Evolutionary conservation across 92 coral and sea anemone genomes (phyloP).

Genomic region (Epizoanthus fatuus): DNA sequence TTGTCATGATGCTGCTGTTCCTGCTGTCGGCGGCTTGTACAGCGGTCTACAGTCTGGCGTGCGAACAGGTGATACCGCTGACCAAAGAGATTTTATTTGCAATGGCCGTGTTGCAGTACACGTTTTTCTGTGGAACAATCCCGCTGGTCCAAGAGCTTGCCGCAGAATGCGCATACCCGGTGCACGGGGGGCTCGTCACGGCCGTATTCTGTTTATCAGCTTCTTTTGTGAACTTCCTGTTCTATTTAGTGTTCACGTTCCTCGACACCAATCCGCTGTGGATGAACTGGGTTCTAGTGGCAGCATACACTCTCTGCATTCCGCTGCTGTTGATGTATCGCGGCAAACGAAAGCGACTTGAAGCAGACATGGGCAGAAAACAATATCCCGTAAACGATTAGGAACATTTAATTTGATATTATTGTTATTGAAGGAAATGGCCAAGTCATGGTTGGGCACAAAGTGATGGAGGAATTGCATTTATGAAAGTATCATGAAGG

Average conservation of each 20-base stretch:
- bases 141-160: conserved; percentile 56
- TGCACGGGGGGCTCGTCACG: conserved; percentile 43
- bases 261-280: conserved; percentile 34
- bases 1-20: no score
- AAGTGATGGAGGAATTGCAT: no score
- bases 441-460: no score
- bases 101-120: conserved; percentile 39
- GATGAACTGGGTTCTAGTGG: conserved; percentile 32
- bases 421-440: no score
- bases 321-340: no score
- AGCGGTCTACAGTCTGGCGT: conserved; percentile 17
- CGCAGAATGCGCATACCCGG: conserved; percentile 59
- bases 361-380: no score
- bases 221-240: conserved; percentile 39
- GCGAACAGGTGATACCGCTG: conserved; percentile 53
- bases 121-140: conserved; percentile 50
- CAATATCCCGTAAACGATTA: neutral
- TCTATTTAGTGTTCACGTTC: conserved; percentile 49
- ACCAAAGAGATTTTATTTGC: conserved; percentile 27
- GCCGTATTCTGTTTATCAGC: conserved; percentile 36
- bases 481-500: no score
- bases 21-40: no score
- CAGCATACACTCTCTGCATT: no score
- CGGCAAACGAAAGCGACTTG: no score
- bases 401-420: no score